phyloP scores from a whole-genome alignment of 2,888 invertebrate species.

The Halictus ligatus region DNA sequence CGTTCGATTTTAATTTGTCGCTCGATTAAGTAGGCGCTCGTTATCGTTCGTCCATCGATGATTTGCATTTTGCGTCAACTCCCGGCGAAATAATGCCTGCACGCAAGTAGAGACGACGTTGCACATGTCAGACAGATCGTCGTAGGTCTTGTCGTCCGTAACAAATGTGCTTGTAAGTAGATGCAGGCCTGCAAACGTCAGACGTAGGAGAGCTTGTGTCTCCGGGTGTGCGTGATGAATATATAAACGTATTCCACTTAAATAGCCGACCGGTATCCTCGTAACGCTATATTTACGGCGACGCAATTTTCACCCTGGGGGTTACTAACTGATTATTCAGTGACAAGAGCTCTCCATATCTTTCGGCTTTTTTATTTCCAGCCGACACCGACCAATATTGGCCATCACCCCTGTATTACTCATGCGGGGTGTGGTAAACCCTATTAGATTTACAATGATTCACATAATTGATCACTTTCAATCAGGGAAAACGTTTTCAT shows the following conservation, averaged over 20 bases:
- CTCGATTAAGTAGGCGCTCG: constrained; percentile 36
- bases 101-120: constrained; percentile 43
- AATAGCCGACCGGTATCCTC: constrained; percentile 38
- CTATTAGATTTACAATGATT: not conserved
- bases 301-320: constrained; percentile 33
- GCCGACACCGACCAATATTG: not conserved
- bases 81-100: constrained; percentile 49
- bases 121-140: constrained; percentile 65
- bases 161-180: constrained; percentile 64
- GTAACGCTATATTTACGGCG: constrained; percentile 27
- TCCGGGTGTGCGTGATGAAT: constrained; percentile 58
- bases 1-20: constrained; percentile 34
- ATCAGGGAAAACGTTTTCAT: not conserved
- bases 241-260: constrained; percentile 36
- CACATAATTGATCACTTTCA: not conserved
- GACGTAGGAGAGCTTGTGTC: constrained; percentile 47
- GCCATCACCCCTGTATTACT: not conserved
- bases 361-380: not conserved
- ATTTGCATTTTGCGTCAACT: constrained; percentile 53
- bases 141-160: constrained; percentile 55
- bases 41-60: constrained; percentile 27
- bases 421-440: not conserved
- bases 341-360: not conserved
- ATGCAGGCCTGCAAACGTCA: constrained; percentile 63
- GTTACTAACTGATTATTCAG: not conserved